Evolutionary conservation across 1,140 invertebrate genomes (phyloP).

Genomic region (Marisa cornuarietis): DNA sequence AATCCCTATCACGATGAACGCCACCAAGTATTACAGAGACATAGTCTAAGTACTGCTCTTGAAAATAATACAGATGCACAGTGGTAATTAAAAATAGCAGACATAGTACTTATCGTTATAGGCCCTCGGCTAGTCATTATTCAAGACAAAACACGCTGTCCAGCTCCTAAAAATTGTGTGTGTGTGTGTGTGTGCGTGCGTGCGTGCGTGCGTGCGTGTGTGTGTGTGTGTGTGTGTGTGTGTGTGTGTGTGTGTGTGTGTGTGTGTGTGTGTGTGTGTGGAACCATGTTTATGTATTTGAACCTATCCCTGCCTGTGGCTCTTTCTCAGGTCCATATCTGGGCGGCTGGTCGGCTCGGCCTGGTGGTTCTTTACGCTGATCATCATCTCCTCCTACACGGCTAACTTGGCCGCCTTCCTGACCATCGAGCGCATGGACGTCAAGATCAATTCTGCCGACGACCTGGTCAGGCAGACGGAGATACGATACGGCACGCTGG

Average conservation of each 20-base stretch:
- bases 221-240: not conserved
- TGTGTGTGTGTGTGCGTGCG: not conserved
- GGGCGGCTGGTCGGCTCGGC: constrained; percentile 87
- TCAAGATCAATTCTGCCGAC: constrained; percentile 53
- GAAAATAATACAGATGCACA: too few species aligned
- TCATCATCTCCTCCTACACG: constrained; percentile 69
- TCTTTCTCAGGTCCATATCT: constrained; percentile 51
- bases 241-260: not conserved
- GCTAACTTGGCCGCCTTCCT: constrained; percentile 70
- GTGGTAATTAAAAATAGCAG: too few species aligned
- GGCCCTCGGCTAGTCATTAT: too few species aligned
- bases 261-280: not conserved
- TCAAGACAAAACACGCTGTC: not conserved
- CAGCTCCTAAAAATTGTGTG: not conserved
- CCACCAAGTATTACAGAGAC: too few species aligned
- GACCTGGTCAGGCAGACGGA: constrained; percentile 83
- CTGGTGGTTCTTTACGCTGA: constrained; percentile 67
- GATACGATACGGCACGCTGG: constrained; percentile 93
- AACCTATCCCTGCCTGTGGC: not conserved
- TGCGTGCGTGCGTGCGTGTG: not conserved
- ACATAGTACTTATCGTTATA: too few species aligned
- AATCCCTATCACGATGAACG: too few species aligned
- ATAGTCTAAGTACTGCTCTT: too few species aligned
- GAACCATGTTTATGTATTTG: not conserved
- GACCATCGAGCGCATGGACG: constrained; percentile 53